Evolutionary conservation across 1,140 invertebrate species (phyloP), one percentile per base, ranked within the genome.

Genomic region (Scaptomyza graminum): DNA sequence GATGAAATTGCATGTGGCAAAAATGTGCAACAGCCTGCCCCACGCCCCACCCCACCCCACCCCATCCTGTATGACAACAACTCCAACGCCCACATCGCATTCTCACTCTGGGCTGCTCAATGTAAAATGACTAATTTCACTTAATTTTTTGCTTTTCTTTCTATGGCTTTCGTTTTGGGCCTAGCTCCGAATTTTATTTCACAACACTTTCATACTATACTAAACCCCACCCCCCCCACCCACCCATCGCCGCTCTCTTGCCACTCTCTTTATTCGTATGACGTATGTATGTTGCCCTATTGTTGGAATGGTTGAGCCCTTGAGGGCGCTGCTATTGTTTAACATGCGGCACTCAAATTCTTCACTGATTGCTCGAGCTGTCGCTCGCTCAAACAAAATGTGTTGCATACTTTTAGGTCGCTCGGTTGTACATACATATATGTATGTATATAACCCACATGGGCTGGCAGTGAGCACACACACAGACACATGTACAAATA

Each of bases 121-220:
- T 41, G 4, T 79, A 66, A 87, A 85, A 82, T 85, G 82, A 82
- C 82, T 88, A 87, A 88, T 87, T 87, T 87, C 71, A 72, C 64
- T 71, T 76, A 75, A 74, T 81, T 31, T 54, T 15, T 12, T 55
- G 9, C 25, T 9, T 70, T 57, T 46, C 44, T 50, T 34, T 64
- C 16, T n/a, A 59, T 43, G 4, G 15, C n/a, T 66, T 46, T 57
- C 25, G 22, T 39, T 46, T 8, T 28, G 55, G 56, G n/a, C n/a
- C 73, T 70, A 70, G 76, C 69, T 79, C 59, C 56, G 31, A 68
- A 60, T 80, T 71, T 75, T 65, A 75, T 66, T 75, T 80, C 22
- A 65, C 57, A 71, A 79, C 55, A 73, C 64, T 76, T 65, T 78
- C 59, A 16, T 61, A 28, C 31, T 15, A 18, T 31, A 4, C 28